Base-by-base conservation (phyloP, 2,113 vertebrate genomes). In the Psilopsiagon aurifrons region DNA sequence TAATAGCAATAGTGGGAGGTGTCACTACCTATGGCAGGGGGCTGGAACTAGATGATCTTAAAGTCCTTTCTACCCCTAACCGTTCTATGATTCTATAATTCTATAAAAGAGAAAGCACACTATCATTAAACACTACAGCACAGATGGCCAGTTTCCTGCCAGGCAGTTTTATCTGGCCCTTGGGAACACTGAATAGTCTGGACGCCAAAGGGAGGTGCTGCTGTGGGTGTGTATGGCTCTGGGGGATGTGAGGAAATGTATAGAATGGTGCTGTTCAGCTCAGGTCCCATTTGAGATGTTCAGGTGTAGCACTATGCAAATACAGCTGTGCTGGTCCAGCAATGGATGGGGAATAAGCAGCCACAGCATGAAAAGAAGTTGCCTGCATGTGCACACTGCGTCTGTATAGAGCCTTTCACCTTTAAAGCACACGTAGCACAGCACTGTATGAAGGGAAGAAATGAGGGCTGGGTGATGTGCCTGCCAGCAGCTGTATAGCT, bases 381-480 rank as follows among this genome's bases (percentile, higher is more conserved):
- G 60, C 35, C 22, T 17, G 47, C 11, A 59, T 13, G 4, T 2
- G 8, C 39, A 24, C 5, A 0, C 2, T 20, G 47, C 39, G 27
- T 47, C 4, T 0, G 33, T 19, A 20, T 1, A 1, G 23, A 83
- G 49, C 22, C 49, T 44, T 80, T 57, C 67, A n/a, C 43, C 69
- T 79, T 54, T 29, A 63, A 51, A 82, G 43, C 62, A 54, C 49
- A 16, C 1, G 9, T 33, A 35, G 43, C 27, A 55, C 46, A 22
- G 24, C 0, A 0, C 44, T 37, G 54, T 41, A 8, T 1, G 15
- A 41, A 60, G 18, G 60, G 44, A n/a, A 91, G 60, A 1, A 2
- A 62, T 16, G 68, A 69, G 44, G 71, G 43, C 31, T 9, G 41
- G n/a, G 55, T 2, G 1, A 77, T 13, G 25, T 51, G 86, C 67